These are phyloP conservation scores for Parelbella ahira DNA, from an alignment of 2,888 invertebrate genomes.

Conservation along the genomic window DNA sequence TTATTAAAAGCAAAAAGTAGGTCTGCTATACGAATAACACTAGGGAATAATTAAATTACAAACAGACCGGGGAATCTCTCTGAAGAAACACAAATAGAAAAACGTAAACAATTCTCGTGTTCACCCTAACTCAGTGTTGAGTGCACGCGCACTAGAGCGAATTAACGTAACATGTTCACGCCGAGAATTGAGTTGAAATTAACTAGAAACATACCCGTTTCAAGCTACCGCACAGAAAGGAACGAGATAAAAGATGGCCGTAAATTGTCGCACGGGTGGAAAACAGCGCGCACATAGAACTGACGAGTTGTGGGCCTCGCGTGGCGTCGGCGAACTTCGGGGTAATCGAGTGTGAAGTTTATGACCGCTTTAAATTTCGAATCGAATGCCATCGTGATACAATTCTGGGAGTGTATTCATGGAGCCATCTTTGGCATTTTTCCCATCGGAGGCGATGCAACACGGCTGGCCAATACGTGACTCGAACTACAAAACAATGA, in stretches of 20 bases:
- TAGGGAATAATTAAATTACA: slow-evolving; percentile 42
- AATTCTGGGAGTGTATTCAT: slow-evolving; percentile 33
- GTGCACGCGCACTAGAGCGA: slow-evolving; percentile 45
- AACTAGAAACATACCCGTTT: slow-evolving; percentile 29
- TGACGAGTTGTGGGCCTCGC: slow-evolving; percentile 40
- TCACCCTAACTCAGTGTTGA: slow-evolving; percentile 42
- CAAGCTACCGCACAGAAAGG: slow-evolving; percentile 27
- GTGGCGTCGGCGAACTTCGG: slow-evolving; percentile 38
- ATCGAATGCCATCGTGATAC: slow-evolving; percentile 37
- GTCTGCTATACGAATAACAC: slow-evolving; percentile 28
- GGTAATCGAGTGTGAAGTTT: slow-evolving; percentile 51
- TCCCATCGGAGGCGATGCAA: slow-evolving; percentile 33
- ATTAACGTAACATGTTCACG: slow-evolving; percentile 54
- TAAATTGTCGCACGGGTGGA: slow-evolving; percentile 27
- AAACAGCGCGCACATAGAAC: slow-evolving; percentile 32
- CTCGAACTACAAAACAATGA: slow-evolving; percentile 24
- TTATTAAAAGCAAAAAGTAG: no score
- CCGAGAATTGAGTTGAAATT: slow-evolving; percentile 51
- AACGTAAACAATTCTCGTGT: slow-evolving; percentile 34
- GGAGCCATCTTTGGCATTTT: slow-evolving; percentile 33
- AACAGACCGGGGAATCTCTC: slow-evolving; percentile 33
- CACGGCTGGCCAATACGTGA: slow-evolving; percentile 32
- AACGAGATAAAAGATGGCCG: slow-evolving; percentile 29
- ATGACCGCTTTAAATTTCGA: slow-evolving; percentile 47
- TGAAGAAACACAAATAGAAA: slow-evolving; percentile 36